Evolutionary conservation across 1,140 invertebrate species (phyloP).

Genomic region (Limonius californicus): DNA sequence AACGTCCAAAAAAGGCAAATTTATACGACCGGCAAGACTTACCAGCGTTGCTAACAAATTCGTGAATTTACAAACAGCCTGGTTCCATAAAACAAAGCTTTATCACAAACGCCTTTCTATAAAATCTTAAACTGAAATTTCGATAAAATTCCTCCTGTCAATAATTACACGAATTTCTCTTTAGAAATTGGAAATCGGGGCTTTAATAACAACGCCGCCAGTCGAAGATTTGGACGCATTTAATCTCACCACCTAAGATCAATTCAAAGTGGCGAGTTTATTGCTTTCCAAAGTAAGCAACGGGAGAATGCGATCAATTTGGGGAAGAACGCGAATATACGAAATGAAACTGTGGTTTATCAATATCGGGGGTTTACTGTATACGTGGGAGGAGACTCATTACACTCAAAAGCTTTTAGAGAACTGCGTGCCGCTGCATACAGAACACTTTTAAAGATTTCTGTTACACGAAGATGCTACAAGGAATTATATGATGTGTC

Average conservation of each 20-base stretch:
- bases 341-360: constrained; percentile 5
- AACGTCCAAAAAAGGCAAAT: too few species aligned
- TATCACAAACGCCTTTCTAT: too few species aligned
- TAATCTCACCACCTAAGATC: constrained; percentile 2
- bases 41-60: too few species aligned
- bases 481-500: background rate
- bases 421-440: background rate
- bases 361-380: background rate
- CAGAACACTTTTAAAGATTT: background rate
- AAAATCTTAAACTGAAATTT: too few species aligned
- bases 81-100: too few species aligned
- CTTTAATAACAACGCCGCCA: too few species aligned
- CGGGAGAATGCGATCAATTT: background rate
- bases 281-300: constrained; percentile 6
- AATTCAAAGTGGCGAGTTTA: constrained; percentile 3
- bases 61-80: too few species aligned
- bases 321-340: background rate
- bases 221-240: background rate
- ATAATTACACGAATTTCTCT: too few species aligned
- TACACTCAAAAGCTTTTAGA: constrained; percentile 7
- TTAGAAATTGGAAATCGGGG: too few species aligned
- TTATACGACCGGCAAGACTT: too few species aligned
- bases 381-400: background rate
- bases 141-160: too few species aligned
- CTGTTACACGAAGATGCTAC: background rate